phyloP scores from a whole-genome alignment of 1,140 invertebrate species.

The Heliothis virescens region DNA sequence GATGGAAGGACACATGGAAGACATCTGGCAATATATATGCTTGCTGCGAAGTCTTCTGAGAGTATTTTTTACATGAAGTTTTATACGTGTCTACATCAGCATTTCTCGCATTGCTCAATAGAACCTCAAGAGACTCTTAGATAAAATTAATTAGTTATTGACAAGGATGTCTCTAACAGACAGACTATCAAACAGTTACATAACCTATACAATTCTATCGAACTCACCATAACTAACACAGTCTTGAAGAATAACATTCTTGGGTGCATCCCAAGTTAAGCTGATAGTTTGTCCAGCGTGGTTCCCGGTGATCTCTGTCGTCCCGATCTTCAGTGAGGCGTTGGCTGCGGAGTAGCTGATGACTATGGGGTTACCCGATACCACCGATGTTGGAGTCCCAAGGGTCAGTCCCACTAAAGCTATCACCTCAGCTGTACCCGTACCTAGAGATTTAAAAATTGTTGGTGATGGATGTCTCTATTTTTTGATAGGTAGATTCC shows the following conservation, averaged over 20 bases:
- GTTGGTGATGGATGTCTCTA: neutral
- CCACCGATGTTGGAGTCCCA: neutral
- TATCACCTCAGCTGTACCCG: neutral
- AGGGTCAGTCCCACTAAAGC: neutral
- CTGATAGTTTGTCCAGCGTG: constrained; percentile 62
- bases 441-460: neutral
- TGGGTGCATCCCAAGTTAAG: constrained; percentile 69
- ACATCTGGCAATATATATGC: neutral
- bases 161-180: too few relatives aligned
- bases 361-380: neutral
- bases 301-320: constrained; percentile 51
- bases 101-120: too few relatives aligned
- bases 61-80: too few relatives aligned
- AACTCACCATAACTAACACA: constrained; percentile 72
- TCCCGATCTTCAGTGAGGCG: constrained; percentile 61
- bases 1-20: neutral
- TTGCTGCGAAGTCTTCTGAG: neutral
- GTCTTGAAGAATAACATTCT: constrained; percentile 66
- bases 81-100: too few relatives aligned
- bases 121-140: too few relatives aligned
- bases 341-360: neutral
- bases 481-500: neutral
- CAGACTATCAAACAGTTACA: too few relatives aligned
- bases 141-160: too few relatives aligned
- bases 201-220: too few relatives aligned